Base-by-base conservation (phyloP, 2,888 invertebrate species). In the Pseudoips prasinana region DNA sequence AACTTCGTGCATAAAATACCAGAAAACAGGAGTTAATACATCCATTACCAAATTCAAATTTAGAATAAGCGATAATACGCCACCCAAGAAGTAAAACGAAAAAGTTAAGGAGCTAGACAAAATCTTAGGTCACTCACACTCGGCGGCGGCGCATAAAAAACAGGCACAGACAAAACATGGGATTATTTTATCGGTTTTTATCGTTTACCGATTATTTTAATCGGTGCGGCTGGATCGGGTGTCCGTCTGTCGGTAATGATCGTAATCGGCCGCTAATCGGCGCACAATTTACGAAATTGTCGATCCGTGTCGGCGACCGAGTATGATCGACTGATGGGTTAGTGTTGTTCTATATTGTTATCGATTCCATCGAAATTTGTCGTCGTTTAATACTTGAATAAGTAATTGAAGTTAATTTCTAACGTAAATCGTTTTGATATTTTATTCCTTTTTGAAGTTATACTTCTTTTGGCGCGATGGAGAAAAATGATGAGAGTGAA, bases 231-330 rank as follows among this genome's bases (percentile, higher is more conserved):
- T 61, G 67, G 69, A 74, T 73, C 85, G 85, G 86, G 87, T 86
- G 87, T 87, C 81, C 84, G 86, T 77, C 83, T 78, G 81, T 68
- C 81, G 66, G 83, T 87, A 87, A 87, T 85, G 70, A 77, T 72
- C 81, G 87, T 88, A 87, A 87, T 85, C 86, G 86, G 67, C 67
- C 85, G 86, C 87, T 88, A 87, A 88, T 87, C 87, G 87, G 83
- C 58, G 78, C 73, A 85, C 86, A 84, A 88, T 88, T 88, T 88
- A 87, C 87, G 66, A 88, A 88, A 88, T 88, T 86, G 86, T 87
- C 76, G 82, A 83, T 78, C 83, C 83, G 79, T 85, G 86, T 81
- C 86, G 84, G 82, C 84, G 76, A 77, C 77, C 76, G 79, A 69
- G 62, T 69, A 71, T 72, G 67, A 70, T 66, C 66, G 70, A 40